Conservation (phyloP, 2,113 vertebrate genomes). For the Limnothrissa miodon region DNA sequence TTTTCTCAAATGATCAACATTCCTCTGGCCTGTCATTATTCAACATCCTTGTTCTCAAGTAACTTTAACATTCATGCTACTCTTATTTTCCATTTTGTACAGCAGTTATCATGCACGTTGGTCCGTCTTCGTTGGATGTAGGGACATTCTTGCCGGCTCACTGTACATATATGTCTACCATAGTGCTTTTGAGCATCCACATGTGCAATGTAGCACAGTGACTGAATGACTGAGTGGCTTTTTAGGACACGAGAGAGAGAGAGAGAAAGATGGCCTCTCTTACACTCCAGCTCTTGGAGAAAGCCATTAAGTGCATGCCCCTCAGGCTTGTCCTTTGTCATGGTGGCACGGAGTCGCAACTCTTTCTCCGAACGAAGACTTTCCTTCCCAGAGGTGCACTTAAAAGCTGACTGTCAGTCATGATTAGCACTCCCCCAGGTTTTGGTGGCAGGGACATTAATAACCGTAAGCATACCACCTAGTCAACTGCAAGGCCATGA, state of each 20-base stretch:
- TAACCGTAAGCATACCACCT: not conserved
- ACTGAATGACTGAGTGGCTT: not conserved
- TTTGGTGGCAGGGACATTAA: conserved; percentile 8
- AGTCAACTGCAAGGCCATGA: not conserved
- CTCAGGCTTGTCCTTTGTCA: conserved; percentile 9
- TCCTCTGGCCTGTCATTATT: too few species aligned
- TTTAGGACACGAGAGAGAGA: not conserved
- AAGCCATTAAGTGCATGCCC: not conserved
- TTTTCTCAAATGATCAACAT: too few species aligned
- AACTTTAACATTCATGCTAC: not conserved
- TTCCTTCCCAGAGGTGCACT: conserved; percentile 4
- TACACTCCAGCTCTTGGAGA: not conserved
- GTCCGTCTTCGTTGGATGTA: not conserved
- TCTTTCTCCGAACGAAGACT: not conserved
- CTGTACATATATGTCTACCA: not conserved
- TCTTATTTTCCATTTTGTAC: not conserved
- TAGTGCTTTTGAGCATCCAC: not conserved
- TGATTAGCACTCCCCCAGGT: not conserved
- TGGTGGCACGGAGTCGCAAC: not conserved
- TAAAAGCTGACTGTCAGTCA: not conserved
- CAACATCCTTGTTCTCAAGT: too few species aligned
- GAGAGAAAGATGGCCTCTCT: not conserved
- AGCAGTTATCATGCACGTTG: not conserved
- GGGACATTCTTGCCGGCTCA: not conserved
- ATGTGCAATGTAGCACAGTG: conserved; percentile 4